Conservation (phyloP, 92 coral and sea anemone species). For the Chrysogorgia sp. region DNA sequence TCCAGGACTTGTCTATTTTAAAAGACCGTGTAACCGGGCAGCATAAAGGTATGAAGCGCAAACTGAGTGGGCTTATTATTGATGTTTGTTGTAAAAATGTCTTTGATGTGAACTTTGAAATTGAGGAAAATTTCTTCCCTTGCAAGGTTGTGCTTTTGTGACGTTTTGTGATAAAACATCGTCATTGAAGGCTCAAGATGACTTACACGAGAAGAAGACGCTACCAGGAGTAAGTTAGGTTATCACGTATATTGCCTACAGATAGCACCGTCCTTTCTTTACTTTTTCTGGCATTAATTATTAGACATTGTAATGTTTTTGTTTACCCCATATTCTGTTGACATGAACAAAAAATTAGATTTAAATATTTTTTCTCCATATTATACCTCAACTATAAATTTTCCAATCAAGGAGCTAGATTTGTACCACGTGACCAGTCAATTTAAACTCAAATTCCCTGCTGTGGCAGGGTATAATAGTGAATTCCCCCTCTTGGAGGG, state of each 20-base stretch:
- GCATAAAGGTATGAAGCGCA: conserved; percentile 78
- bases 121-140: neutral
- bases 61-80: neutral
- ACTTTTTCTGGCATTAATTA: neutral
- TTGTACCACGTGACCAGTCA: too few relatives aligned
- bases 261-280: too few relatives aligned
- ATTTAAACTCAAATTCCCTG: too few relatives aligned
- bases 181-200: conserved; percentile 80
- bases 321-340: too few relatives aligned
- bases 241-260: neutral
- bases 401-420: too few relatives aligned
- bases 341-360: too few relatives aligned
- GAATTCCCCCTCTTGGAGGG: too few relatives aligned
- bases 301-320: too few relatives aligned
- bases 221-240: conserved; percentile 83
- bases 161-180: conserved; percentile 84
- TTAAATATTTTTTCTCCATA: too few relatives aligned
- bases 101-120: neutral
- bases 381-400: too few relatives aligned
- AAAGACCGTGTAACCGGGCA: conserved; percentile 89
- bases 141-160: conserved; percentile 96
- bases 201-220: conserved; percentile 90
- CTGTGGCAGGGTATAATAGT: too few relatives aligned
- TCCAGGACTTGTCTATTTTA: conserved; percentile 86
- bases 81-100: neutral